A percentile compares a stretch with the other conserved stretches of the same genome.
phyloP scores from a whole-genome alignment of 2,797 vertebrate species.

The Arnoldichthys spilopterus region DNA sequence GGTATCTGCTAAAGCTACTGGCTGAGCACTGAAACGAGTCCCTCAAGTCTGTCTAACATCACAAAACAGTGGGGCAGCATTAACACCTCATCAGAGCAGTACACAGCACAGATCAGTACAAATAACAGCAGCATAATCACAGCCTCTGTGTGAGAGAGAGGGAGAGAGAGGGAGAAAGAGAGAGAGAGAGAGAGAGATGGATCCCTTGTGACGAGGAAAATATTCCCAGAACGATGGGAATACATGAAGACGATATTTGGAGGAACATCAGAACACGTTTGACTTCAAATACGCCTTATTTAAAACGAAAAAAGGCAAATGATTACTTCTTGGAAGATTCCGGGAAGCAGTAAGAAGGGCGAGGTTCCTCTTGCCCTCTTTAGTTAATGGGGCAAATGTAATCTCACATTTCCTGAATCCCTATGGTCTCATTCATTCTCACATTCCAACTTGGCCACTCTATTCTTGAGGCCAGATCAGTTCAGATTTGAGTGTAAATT shows the following conservation, averaged over 20 bases:
- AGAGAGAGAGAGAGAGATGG: too few relatives aligned
- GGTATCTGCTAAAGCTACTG: constrained; percentile 11
- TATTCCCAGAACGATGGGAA: not conserved
- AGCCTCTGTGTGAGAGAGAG: not conserved
- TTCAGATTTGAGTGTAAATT: too few relatives aligned
- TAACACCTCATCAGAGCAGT: constrained; percentile 10
- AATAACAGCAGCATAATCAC: not conserved
- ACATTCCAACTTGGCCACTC: too few relatives aligned
- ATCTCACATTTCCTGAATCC: too few relatives aligned
- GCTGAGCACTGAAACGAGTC: not conserved
- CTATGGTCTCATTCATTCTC: too few relatives aligned
- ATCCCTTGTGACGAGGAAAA: not conserved
- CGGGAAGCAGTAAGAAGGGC: too few relatives aligned
- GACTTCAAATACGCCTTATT: not conserved
- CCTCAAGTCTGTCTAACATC: constrained; percentile 8
- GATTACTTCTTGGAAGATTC: not conserved
- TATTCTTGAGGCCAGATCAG: too few relatives aligned
- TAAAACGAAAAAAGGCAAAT: not conserved
- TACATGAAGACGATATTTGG: not conserved
- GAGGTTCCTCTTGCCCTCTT: too few relatives aligned
- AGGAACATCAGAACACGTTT: not conserved
- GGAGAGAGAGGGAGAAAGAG: too few relatives aligned
- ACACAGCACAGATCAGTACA: not conserved
- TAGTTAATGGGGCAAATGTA: too few relatives aligned
- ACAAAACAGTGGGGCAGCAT: not conserved